Percentiles rank a stretch among this genome's conserved stretches.
phyloP scores from a whole-genome alignment of 2,888 invertebrate species.

The Brachypterus glaber region DNA sequence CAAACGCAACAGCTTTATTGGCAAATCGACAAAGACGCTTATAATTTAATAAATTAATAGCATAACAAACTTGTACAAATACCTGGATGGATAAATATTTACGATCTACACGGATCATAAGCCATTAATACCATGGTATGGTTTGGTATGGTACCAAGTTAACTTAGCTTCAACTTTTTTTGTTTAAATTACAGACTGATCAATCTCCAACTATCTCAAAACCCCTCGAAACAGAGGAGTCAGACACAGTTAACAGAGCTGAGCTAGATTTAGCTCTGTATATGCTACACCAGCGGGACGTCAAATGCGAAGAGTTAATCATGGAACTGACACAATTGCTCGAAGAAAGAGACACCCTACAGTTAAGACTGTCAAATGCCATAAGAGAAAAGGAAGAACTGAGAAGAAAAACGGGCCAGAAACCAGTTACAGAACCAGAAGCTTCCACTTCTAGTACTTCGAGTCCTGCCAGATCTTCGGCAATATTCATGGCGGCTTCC shows the following conservation, averaged over 20 bases:
- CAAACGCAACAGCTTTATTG: too few species aligned
- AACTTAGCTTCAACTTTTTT: too few species aligned
- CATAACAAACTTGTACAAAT: too few species aligned
- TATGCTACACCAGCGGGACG: constrained; percentile 78
- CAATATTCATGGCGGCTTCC: constrained; percentile 28
- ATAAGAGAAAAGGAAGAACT: constrained; percentile 63
- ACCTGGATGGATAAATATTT: too few species aligned
- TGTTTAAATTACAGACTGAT: not conserved
- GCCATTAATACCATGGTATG: too few species aligned
- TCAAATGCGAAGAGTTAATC: constrained; percentile 77
- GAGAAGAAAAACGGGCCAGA: constrained; percentile 30
- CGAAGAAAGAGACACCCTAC: constrained; percentile 78
- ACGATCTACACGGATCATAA: too few species aligned
- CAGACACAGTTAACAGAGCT: constrained; percentile 41
- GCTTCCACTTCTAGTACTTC: constrained; percentile 13
- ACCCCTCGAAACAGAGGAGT: constrained; percentile 23
- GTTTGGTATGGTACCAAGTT: too few species aligned
- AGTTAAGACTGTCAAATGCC: constrained; percentile 71
- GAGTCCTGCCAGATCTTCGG: constrained; percentile 23
- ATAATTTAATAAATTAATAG: too few species aligned
- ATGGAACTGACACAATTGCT: constrained; percentile 72
- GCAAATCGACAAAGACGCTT: too few species aligned
- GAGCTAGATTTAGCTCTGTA: constrained; percentile 74
- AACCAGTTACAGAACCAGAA: constrained; percentile 18
- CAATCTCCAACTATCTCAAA: constrained; percentile 11